Evolutionary conservation across 2,888 invertebrate species (phyloP), one percentile per base, ranked within the genome.

Genomic region (Heliconius erato): DNA sequence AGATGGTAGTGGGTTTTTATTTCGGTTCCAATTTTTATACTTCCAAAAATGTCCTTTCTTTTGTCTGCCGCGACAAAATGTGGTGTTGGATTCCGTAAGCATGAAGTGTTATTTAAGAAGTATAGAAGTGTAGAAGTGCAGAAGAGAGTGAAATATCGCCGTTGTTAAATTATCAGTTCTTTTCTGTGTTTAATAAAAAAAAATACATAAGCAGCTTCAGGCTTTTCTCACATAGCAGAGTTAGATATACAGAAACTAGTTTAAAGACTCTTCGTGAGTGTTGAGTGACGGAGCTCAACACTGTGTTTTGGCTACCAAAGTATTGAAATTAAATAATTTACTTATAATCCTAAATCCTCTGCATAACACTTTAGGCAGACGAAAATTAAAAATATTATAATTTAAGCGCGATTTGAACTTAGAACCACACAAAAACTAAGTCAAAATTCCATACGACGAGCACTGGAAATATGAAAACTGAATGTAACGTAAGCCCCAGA

Each of bases 401-500:
- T 26, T 26, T 14, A 14, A 26, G 16, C n/a, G 6, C 2, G 7
- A 71, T 3, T 26, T 16, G 40, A 71, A 71, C 44, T 44, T 2
- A 16, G 7, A 44, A 40, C 59, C 32, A 59, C 23, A 14, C 16
- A 44, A 23, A 3, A 19, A 5, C 16, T 12, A 23, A 54, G 59
- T 32, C 14, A 23, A 59, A 59, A 76, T 35, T 26, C 26, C n/a
- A 68, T 32, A 49, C 67, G 19, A 44, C 23, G 63, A 49, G 76
- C 65, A 71, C 78, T 80, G 63, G 54, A 77, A 82, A 80, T 82
- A 80, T 65, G 79, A 71, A 69, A 63, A 69, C 40, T 71, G 76
- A 76, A 54, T 44, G 40, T 72, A 63, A 84, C 67, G 80, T 78
- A 72, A 83, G 80, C 68, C 82, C 86, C 84, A 89, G 78, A 78